Evolutionary conservation across 2,888 invertebrate species (phyloP).

Genomic region (Calameuta pallipes): DNA sequence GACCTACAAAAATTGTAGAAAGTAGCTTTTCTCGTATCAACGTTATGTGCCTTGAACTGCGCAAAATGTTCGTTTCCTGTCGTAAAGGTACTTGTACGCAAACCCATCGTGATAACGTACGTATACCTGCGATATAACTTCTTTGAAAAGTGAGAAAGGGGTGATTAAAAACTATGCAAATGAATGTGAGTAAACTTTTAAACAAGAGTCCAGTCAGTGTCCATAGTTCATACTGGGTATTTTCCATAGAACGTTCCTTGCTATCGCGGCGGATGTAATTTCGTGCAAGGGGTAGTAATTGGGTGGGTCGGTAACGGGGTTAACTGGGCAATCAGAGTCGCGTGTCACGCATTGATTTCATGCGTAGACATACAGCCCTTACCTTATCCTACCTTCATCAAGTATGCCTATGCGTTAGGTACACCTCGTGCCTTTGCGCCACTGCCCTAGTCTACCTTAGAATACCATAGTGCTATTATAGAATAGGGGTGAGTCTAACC

Average conservation of each 20-base stretch:
- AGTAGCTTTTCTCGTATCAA: too few species aligned
- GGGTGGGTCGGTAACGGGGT: constrained; percentile 15
- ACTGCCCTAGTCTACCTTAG: not conserved
- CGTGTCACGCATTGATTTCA: constrained; percentile 31
- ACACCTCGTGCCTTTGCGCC: too few species aligned
- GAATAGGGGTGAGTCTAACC: too few species aligned
- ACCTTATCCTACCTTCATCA: constrained; percentile 17
- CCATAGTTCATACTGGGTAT: not conserved
- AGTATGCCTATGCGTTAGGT: not conserved
- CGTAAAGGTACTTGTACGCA: too few species aligned
- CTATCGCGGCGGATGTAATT: not conserved
- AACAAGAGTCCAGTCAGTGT: too few species aligned
- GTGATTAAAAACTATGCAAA: not conserved
- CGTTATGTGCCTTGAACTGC: too few species aligned
- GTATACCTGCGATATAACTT: too few species aligned
- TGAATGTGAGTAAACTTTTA: too few species aligned
- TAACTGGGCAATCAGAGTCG: constrained; percentile 26
- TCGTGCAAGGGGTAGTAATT: not conserved
- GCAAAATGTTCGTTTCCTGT: too few species aligned
- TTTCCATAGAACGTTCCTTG: not conserved
- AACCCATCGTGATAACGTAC: too few species aligned
- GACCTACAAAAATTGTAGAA: too few species aligned
- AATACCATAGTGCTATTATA: not conserved
- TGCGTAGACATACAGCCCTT: constrained; percentile 23
- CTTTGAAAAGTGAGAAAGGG: not conserved